Base-by-base conservation (phyloP, 1,140 invertebrate genomes). In the Drosophila pandora region DNA sequence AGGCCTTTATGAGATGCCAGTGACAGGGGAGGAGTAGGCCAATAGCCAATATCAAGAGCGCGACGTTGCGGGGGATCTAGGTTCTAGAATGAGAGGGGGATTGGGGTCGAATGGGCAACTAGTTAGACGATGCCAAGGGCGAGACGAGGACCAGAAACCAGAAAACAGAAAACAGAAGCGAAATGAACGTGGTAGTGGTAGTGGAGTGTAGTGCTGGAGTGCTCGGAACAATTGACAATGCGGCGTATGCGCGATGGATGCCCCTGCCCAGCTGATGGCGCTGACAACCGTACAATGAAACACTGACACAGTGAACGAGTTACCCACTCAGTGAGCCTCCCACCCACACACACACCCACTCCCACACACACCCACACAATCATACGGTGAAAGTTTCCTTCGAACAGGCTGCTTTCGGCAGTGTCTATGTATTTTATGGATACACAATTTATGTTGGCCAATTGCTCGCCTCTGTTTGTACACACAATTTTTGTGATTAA, bases 221-320 rank as follows among this genome's bases (percentile, higher is more conserved):
- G 41, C 61, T 68, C 59, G 59, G 72, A 79, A 88, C 69, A 81
- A 78, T 78, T 87, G 74, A 87, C 82, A 82, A 87, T 61, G 83
- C 70, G 83, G 82, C 82, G 83, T 87, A 87, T 87, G 82, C 82
- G 82, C 83, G 78, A 85, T 84, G 81, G 67, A 72, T 79, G 76
- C 52, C 60, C 76, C 64, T 79, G 76, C 47, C 60, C 77, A 75
- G 76, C 77, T 71, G 76, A 60, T 80, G 72, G 30, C 55, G 60
- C 49, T 74, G 41, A 43, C 41, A 43, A 21, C 41, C 13, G 43
- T 22, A 80, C 74, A 73, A 76, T 85, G 81, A 74, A 78, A 87
- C 78, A 87, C 84, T 88, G 83, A 88, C 83, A 88, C 83, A 88
- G 79, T 88, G 79, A 88, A 88, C 84, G 84, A 88, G 61, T 88